Base-by-base conservation (phyloP, 2,113 vertebrate species). In the Triplophysa rosa region DNA sequence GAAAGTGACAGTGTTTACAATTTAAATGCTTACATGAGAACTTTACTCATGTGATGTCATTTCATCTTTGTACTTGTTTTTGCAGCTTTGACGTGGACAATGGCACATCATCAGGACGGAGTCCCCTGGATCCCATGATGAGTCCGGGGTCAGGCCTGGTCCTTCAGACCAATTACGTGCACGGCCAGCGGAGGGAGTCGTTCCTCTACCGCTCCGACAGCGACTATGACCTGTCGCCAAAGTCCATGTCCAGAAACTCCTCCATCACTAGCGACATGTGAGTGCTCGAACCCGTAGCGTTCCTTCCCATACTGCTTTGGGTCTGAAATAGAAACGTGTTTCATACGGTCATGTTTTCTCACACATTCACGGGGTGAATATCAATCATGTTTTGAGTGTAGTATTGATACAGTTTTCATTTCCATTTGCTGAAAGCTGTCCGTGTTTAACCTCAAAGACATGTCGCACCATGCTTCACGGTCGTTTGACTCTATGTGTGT, bases 211-310 rank as follows among this genome's bases (percentile, higher is more conserved):
- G 95, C 65, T 96, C 95, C 1, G 95, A 96, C 89, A 95, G 94
- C 0, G 95, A 96, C 83, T 96, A 95, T 92, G 95, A 96, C 84
- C 93, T 96, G 68, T 96, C 95, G 80, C 95, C 95, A 80, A 96
- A 96, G 88, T 95, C 94, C 64, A 95, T 95, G 94, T 95, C 95
- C 79, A 92, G 95, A 58, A 96, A 96, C 90, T 95, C 95, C 88
- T 96, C 95, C 83, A 95, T 95, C 75, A 93, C 95, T 84, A 96
- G 95, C 83, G 95, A 96, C 83, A 95, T 96, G 95, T 96, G 88
- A 96, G 95, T 94, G 83, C 29, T 65, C 21, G 0, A 4, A 4
- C 6, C 10, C 29, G 59, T 47, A 8, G 42, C 14, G 67, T 45
- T 47, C 26, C 9, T n/a, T 72, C 67, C 29, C 62, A 63, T 19